Percentiles rank a stretch among this genome's conserved stretches.
Evolutionary conservation across 2,113 vertebrate genomes (phyloP).

Genomic region (Triplophysa rosa): DNA sequence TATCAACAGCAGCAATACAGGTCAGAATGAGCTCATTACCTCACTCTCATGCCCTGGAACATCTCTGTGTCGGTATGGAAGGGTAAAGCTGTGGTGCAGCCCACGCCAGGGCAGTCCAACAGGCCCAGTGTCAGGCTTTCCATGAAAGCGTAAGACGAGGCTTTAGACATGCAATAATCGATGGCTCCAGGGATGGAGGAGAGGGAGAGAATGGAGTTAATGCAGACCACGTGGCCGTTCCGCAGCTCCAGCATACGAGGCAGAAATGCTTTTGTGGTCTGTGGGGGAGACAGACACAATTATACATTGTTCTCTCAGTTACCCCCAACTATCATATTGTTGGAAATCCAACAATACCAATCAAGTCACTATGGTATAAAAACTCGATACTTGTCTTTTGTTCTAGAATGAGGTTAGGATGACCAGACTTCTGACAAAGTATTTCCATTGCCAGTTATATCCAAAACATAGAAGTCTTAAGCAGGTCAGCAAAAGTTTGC

Average conservation of each 20-base stretch:
- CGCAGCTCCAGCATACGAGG: slow-evolving; percentile 96
- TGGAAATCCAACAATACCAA: slow-evolving; percentile 38
- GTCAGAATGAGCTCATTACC: slow-evolving; percentile 69
- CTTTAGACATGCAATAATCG: slow-evolving; percentile 98
- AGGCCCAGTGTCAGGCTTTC: slow-evolving; percentile 95
- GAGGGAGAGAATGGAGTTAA: slow-evolving; percentile 83
- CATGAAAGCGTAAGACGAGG: slow-evolving; percentile 96
- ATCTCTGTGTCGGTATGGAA: slow-evolving; percentile 99
- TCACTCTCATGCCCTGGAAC: slow-evolving; percentile 99
- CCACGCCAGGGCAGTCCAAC: slow-evolving; percentile 92
- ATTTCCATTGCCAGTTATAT: no score
- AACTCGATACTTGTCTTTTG: neutral
- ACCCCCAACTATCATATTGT: slow-evolving; percentile 28
- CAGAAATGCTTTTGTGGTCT: slow-evolving; percentile 97
- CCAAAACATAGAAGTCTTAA: no score
- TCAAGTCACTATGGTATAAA: neutral
- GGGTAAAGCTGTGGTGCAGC: slow-evolving; percentile 92
- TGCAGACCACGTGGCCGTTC: slow-evolving; percentile 94
- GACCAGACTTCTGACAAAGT: no score
- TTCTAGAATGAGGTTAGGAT: slow-evolving; percentile 24
- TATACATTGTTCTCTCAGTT: slow-evolving; percentile 42
- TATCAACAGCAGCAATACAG: neutral
- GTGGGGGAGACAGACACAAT: slow-evolving; percentile 44
- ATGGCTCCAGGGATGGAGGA: slow-evolving; percentile 91
- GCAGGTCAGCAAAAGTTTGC: no score